phyloP scores from a whole-genome alignment of 2,888 invertebrate genomes.

The Apotomis turbidana region DNA sequence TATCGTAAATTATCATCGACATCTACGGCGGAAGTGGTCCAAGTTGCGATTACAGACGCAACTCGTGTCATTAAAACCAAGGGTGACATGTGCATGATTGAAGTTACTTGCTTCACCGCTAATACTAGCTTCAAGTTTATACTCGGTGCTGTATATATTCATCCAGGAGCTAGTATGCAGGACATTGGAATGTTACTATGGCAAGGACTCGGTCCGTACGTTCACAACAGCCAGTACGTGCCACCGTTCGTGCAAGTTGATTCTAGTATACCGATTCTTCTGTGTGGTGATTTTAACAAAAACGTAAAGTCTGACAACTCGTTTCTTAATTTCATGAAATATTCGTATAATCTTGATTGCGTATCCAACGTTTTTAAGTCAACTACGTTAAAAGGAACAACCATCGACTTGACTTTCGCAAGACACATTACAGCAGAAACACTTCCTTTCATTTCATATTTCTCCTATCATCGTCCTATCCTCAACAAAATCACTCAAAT shows the following conservation, averaged over 20 bases:
- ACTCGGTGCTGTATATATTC: neutral
- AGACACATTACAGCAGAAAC: conserved; percentile 47
- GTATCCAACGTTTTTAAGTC: conserved; percentile 45
- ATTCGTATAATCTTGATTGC: conserved; percentile 48
- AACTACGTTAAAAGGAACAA: conserved; percentile 46
- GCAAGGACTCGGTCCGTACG: conserved; percentile 46
- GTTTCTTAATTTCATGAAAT: conserved; percentile 49
- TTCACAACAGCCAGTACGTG: conserved; percentile 46
- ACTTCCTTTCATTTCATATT: conserved; percentile 51
- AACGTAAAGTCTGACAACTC: conserved; percentile 45
- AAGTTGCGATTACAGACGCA: neutral
- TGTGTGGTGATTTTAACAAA: conserved; percentile 47
- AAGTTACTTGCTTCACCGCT: neutral
- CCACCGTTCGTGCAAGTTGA: conserved; percentile 44
- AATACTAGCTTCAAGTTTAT: neutral
- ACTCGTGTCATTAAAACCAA: neutral
- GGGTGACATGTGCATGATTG: neutral
- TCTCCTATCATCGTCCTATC: conserved; percentile 52
- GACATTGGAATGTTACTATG: conserved; percentile 42
- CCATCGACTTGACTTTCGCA: conserved; percentile 49
- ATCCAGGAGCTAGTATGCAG: neutral
- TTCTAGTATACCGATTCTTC: conserved; percentile 45
- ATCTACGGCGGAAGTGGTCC: conserved; percentile 13
- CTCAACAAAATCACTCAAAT: conserved; percentile 42
- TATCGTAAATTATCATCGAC: conserved; percentile 47